Conservation (phyloP, 2,113 vertebrate species). For the Antigone vipio region DNA sequence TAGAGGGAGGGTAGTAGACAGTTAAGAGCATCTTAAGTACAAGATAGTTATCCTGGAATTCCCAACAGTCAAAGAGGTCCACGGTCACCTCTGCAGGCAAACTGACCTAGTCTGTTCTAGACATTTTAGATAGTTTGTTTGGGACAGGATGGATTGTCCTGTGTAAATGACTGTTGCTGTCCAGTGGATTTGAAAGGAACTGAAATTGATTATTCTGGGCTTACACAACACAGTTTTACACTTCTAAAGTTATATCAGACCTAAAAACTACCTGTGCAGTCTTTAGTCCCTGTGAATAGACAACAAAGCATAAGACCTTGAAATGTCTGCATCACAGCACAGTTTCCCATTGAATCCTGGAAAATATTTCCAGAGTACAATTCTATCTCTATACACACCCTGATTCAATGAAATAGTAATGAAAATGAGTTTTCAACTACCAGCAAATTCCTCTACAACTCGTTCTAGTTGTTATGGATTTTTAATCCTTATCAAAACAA, state of each 20-base stretch:
- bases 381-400: background rate
- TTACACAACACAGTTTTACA: background rate
- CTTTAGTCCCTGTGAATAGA: background rate
- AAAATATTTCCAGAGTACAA: background rate
- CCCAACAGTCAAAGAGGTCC: background rate
- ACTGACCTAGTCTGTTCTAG: background rate
- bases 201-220: background rate
- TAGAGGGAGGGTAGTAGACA: background rate
- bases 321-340: background rate
- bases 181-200: background rate
- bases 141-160: background rate
- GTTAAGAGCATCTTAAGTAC: background rate
- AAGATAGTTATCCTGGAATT: background rate
- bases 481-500: background rate
- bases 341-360: background rate
- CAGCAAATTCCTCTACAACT: background rate
- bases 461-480: background rate
- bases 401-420: background rate
- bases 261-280: background rate
- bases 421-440: background rate
- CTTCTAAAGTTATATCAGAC: background rate
- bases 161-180: background rate
- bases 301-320: background rate
- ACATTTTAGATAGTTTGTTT: background rate
- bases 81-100: accelerated